A percentile compares a stretch with the other conserved stretches of the same genome.
phyloP scores from a whole-genome alignment of 1,140 invertebrate species.

The Gonioctena quinquepunctata region DNA sequence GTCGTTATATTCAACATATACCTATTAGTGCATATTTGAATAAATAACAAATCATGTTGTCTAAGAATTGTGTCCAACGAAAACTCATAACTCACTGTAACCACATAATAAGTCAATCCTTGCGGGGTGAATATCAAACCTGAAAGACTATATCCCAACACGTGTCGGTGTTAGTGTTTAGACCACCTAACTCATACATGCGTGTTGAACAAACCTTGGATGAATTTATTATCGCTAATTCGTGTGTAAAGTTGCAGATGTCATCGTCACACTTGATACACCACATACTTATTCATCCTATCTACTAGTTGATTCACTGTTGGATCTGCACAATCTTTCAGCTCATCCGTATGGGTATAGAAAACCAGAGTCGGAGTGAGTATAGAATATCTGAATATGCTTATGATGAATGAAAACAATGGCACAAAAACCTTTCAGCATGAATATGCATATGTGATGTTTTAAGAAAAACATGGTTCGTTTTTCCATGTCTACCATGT shows the following conservation, averaged over 20 bases:
- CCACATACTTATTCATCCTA: neutral
- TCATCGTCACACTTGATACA: neutral
- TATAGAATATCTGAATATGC: no score
- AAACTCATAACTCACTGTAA: neutral
- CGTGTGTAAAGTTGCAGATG: neutral
- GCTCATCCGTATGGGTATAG: neutral
- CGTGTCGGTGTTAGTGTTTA: neutral
- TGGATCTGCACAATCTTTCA: neutral
- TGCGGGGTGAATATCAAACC: neutral
- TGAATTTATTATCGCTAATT: neutral
- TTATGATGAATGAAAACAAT: no score
- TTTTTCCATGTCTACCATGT: no score
- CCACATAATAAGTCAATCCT: neutral
- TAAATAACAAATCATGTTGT: no score
- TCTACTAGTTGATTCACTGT: neutral
- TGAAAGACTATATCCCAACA: neutral
- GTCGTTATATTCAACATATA: neutral
- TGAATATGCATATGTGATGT: no score
- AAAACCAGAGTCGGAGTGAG: no score
- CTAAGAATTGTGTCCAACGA: neutral
- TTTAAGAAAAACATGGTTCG: no score
- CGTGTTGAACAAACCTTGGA: neutral
- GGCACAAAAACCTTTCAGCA: no score
- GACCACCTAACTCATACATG: neutral
- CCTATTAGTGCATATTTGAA: neutral